Conservation (phyloP, 2,797 vertebrate genomes). For the Naso thynnoides region DNA sequence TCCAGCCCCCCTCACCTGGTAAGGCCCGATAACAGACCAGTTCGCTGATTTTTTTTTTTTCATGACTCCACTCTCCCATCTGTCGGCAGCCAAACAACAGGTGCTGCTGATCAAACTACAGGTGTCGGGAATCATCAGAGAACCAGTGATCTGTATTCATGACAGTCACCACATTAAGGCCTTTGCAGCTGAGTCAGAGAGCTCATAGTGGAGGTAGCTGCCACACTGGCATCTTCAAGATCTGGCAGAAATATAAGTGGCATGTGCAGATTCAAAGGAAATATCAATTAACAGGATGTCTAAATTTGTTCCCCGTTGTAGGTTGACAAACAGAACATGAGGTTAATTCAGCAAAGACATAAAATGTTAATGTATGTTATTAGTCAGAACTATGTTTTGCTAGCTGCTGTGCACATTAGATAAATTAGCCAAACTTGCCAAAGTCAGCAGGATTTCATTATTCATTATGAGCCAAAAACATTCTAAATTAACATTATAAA, state of each 20-base stretch:
- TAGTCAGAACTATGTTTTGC: background rate
- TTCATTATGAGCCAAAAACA: background rate
- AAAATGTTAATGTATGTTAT: background rate
- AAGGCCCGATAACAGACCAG: constrained; percentile 66
- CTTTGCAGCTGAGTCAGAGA: constrained; percentile 37
- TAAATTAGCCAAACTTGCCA: background rate
- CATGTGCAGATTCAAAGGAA: background rate
- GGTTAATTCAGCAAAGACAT: constrained; percentile 13
- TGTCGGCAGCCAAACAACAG: constrained; percentile 63
- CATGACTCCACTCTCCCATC: constrained; percentile 42
- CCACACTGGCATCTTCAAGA: background rate
- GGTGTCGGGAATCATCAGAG: constrained; percentile 51
- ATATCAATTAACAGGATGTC: background rate
- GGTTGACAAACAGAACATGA: background rate
- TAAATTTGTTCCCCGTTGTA: background rate
- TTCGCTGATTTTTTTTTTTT: background rate
- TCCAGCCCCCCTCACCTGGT: constrained; percentile 97
- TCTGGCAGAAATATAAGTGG: background rate
- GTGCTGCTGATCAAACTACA: constrained; percentile 58
- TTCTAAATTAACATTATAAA: background rate
- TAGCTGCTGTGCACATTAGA: background rate
- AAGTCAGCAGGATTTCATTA: background rate
- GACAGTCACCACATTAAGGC: constrained; percentile 15
- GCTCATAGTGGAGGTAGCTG: background rate
- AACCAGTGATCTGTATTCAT: constrained; percentile 41